A percentile compares a stretch with the other conserved stretches of the same genome.
Conservation (phyloP, 2,888 invertebrate species). For the Atrina japonica region DNA sequence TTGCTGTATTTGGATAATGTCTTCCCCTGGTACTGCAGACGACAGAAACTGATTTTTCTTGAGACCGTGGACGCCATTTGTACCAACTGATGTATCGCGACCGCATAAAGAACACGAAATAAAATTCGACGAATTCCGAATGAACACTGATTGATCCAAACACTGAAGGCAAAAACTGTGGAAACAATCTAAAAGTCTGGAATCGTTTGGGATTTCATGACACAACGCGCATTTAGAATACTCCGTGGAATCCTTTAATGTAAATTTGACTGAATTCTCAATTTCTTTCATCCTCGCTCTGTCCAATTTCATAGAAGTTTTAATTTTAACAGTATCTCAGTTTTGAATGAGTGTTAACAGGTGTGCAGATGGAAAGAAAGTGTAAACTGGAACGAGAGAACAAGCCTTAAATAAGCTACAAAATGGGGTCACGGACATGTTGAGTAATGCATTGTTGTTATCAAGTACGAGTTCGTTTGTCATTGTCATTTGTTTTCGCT, state of each 20-base stretch:
- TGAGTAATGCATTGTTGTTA: no score
- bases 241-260: conserved; percentile 10
- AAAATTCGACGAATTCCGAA: neutral
- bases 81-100: neutral
- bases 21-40: neutral
- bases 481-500: no score
- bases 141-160: neutral
- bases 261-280: no score
- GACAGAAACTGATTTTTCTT: neutral
- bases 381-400: no score
- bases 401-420: no score
- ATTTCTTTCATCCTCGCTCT: no score
- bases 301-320: no score
- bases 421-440: no score
- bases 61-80: neutral
- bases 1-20: neutral
- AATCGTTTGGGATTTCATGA: conserved; percentile 14
- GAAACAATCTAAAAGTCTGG: conserved; percentile 21
- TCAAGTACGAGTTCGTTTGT: no score
- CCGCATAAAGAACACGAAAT: conserved; percentile 18
- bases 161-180: conserved; percentile 26
- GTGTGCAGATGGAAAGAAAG: no score
- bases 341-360: no score
- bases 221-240: conserved; percentile 25
- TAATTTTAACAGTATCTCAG: no score